These are phyloP conservation scores for Acromyrmex echinatior DNA, from an alignment of 1,140 invertebrate species.

Conservation along the genomic window DNA sequence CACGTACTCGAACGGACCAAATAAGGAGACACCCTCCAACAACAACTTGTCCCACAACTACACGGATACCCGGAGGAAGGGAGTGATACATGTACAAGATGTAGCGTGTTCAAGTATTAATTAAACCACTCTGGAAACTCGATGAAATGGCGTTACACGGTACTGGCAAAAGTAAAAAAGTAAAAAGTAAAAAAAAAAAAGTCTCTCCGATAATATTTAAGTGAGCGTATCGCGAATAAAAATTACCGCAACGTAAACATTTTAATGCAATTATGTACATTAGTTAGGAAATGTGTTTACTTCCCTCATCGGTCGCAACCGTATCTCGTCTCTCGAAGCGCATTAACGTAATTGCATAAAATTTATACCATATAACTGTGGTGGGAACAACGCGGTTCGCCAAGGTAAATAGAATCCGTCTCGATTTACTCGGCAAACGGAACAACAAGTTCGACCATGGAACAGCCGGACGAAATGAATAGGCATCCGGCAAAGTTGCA, in stretches of 20 bases:
- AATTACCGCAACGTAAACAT: neutral
- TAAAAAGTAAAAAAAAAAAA: neutral
- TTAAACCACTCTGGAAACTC: slow-evolving; percentile 2
- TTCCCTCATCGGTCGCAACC: neutral
- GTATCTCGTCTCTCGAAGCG: slow-evolving; percentile 6
- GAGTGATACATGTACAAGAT: neutral
- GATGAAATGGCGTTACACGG: neutral
- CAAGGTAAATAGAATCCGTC: slow-evolving; percentile 49
- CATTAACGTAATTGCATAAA: slow-evolving; percentile 42
- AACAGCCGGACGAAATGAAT: slow-evolving; percentile 38
- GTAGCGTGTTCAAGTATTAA: slow-evolving; percentile 31
- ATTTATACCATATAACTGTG: slow-evolving; percentile 28
- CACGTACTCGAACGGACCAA: slow-evolving; percentile 48
- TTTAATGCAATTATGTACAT: neutral
- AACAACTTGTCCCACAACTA: slow-evolving; percentile 45
- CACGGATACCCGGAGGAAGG: slow-evolving; percentile 8
- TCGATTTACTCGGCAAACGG: slow-evolving; percentile 32
- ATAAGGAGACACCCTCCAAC: slow-evolving; percentile 46
- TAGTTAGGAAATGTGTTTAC: neutral
- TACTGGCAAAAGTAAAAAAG: neutral
- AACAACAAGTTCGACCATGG: slow-evolving; percentile 19
- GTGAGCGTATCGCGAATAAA: neutral
- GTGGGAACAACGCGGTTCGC: slow-evolving; percentile 22
- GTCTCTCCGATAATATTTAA: neutral
- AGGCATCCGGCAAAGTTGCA: slow-evolving; percentile 26